Conservation (phyloP, 2,888 invertebrate genomes). For the Eretmocerus hayati region DNA sequence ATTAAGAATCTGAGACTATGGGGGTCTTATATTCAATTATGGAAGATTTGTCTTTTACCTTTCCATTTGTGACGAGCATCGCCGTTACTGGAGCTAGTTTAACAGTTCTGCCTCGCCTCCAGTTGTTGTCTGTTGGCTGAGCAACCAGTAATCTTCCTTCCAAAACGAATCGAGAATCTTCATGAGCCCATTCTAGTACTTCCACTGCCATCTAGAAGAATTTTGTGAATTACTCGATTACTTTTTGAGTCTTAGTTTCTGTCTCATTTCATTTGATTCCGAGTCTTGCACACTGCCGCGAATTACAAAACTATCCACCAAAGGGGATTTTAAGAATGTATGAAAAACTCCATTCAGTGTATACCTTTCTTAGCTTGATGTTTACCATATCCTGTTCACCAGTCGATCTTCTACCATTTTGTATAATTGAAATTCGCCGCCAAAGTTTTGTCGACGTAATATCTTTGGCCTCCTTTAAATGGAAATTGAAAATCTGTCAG, state of each 20-base stretch:
- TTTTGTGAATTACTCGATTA: slow-evolving; percentile 1
- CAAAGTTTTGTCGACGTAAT: slow-evolving; percentile 82
- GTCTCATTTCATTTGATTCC: too few relatives aligned
- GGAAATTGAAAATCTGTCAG: not conserved
- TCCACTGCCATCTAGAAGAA: slow-evolving; percentile 76
- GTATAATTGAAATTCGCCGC: slow-evolving; percentile 77
- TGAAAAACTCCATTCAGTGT: too few relatives aligned
- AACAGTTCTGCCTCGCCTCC: slow-evolving; percentile 82
- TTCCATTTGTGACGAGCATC: slow-evolving; percentile 84
- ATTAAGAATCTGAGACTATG: not conserved
- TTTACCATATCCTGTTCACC: slow-evolving; percentile 84
- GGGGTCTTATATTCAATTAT: too few relatives aligned
- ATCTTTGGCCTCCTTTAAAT: slow-evolving; percentile 69
- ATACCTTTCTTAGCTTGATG: slow-evolving; percentile 74
- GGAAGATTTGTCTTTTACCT: slow-evolving; percentile 56
- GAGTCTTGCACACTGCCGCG: too few relatives aligned
- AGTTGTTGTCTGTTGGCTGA: slow-evolving; percentile 85
- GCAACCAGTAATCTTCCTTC: slow-evolving; percentile 84
- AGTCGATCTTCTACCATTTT: slow-evolving; percentile 62
- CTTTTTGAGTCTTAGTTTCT: not conserved
- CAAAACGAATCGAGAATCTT: slow-evolving; percentile 83
- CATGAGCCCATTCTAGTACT: slow-evolving; percentile 88
- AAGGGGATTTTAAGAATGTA: not conserved
- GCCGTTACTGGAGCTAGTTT: slow-evolving; percentile 84
- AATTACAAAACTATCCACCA: too few relatives aligned